Conservation (phyloP, 2,113 vertebrate genomes). For the Paedocypris sp. region DNA sequence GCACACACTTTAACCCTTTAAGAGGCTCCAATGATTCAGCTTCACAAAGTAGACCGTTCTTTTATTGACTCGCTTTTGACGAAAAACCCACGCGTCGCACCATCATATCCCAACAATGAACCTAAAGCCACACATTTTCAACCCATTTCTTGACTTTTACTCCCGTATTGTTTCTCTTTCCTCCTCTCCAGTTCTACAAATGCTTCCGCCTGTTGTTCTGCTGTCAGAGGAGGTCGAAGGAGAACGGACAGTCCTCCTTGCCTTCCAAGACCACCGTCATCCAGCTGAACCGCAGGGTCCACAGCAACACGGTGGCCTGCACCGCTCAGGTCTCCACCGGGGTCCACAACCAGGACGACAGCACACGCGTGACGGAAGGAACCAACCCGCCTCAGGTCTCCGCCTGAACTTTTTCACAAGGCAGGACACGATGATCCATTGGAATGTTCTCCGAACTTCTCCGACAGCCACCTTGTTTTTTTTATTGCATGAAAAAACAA, state of each 20-base stretch:
- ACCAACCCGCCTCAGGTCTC: constrained; percentile 15
- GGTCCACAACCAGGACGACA: constrained; percentile 24
- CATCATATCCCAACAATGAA: no score
- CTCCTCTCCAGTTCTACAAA: constrained; percentile 64
- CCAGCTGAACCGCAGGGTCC: constrained; percentile 52
- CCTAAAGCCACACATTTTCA: no score
- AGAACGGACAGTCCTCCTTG: constrained; percentile 43
- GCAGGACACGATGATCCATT: no score
- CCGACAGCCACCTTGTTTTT: background rate
- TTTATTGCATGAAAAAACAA: no score
- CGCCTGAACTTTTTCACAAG: constrained; percentile 24
- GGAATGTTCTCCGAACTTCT: no score
- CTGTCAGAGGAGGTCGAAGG: constrained; percentile 29
- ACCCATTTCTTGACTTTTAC: no score
- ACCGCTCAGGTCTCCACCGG: constrained; percentile 40
- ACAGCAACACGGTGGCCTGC: constrained; percentile 50
- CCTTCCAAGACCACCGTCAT: constrained; percentile 58
- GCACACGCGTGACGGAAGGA: constrained; percentile 17
- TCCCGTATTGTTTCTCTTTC: background rate
- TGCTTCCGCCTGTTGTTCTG: constrained; percentile 71
- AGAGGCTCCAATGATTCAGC: no score
- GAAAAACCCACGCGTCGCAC: no score
- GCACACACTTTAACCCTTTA: no score
- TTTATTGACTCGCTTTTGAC: no score
- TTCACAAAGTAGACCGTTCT: no score